Conservation (phyloP, 2,888 invertebrate species). For the Erpobdella octoculata region DNA sequence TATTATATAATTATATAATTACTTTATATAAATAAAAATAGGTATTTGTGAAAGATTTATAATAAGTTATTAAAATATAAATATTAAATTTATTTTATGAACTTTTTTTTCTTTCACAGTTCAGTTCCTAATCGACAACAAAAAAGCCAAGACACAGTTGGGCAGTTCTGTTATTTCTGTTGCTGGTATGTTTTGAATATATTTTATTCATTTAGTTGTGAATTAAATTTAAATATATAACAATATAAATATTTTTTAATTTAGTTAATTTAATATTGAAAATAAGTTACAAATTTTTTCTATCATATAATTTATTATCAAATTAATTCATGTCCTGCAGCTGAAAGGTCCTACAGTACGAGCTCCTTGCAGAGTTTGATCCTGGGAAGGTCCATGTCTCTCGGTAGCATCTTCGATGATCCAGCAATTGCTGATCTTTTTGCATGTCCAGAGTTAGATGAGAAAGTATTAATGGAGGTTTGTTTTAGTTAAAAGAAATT, state of each 20-base stretch:
- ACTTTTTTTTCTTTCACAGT: background rate
- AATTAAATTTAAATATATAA: background rate
- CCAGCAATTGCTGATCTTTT: conserved; percentile 1
- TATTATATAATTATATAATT: background rate
- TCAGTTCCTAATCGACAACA: background rate
- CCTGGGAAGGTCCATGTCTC: too few species aligned
- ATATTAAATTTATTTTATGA: background rate
- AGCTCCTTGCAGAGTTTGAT: too few species aligned
- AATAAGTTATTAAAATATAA: background rate
- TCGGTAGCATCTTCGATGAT: background rate
- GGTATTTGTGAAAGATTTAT: background rate
- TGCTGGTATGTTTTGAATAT: too few species aligned
- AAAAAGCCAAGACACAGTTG: background rate
- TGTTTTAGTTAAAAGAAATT: background rate
- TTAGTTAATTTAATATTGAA: background rate
- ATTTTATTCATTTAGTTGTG: too few species aligned
- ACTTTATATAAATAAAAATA: background rate
- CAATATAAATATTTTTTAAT: background rate
- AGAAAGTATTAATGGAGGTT: background rate
- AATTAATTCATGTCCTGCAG: background rate
- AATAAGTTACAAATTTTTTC: background rate
- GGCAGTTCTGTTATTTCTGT: background rate
- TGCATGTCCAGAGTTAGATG: background rate
- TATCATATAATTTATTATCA: background rate
- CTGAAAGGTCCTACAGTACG: too few species aligned